A percentile compares a stretch with the other conserved stretches of the same genome.
Conservation (phyloP, 2,797 vertebrate species). For the Falco cherrug region DNA sequence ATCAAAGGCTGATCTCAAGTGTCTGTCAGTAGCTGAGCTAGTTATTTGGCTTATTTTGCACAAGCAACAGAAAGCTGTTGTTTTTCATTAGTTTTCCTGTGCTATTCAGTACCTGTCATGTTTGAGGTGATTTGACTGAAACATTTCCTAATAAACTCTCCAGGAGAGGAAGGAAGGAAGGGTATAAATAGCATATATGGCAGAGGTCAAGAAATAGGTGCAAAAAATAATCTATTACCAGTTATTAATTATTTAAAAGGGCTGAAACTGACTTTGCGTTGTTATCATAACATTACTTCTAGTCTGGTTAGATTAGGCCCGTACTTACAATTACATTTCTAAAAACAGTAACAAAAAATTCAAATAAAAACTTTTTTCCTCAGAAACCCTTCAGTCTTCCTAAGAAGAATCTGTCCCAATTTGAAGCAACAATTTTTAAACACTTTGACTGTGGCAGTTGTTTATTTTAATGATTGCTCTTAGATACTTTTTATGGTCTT, state of each 20-base stretch:
- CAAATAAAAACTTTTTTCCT: background rate
- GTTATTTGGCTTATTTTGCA: slow-evolving; percentile 6
- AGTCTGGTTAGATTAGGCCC: background rate
- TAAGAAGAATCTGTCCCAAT: background rate
- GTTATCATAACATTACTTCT: background rate
- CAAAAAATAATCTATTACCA: background rate
- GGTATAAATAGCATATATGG: background rate
- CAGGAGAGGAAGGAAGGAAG: background rate
- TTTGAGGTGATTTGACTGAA: background rate
- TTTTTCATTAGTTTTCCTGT: slow-evolving; percentile 17
- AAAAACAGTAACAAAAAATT: background rate
- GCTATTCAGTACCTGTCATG: background rate
- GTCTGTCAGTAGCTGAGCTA: background rate
- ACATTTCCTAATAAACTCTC: background rate
- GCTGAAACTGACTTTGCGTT: background rate
- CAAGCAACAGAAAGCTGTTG: background rate
- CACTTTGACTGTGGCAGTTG: background rate
- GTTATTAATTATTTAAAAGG: background rate
- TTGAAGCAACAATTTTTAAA: background rate
- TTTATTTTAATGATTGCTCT: background rate
- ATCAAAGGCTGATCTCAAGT: slow-evolving; percentile 27
- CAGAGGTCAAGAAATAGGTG: background rate
- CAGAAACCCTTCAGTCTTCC: background rate
- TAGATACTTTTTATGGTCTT: background rate
- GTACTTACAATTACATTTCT: background rate